phyloP scores from a whole-genome alignment of 2,797 vertebrate species.

The Molossus alvarezi region DNA sequence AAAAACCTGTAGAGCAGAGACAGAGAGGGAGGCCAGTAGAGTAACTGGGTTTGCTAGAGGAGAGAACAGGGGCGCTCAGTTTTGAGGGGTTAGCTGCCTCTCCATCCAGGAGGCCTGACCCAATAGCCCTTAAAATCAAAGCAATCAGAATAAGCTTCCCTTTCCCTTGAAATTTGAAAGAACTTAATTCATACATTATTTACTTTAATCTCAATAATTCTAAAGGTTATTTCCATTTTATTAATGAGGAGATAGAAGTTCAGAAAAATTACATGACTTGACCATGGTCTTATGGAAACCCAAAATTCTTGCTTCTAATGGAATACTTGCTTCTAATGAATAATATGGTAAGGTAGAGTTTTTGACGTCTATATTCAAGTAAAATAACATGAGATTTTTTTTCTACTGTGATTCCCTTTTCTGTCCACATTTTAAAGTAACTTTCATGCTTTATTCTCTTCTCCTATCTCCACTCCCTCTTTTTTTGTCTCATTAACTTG shows the following conservation, averaged over 20 bases:
- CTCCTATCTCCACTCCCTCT: not conserved
- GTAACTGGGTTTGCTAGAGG: not conserved
- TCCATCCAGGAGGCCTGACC: not conserved
- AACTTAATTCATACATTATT: not conserved
- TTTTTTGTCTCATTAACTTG: constrained; percentile 39
- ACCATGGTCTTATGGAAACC: not conserved
- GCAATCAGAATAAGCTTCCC: not conserved
- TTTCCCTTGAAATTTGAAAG: not conserved
- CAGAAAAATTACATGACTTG: constrained; percentile 36
- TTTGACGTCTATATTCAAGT: constrained; percentile 35
- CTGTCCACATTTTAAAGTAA: not conserved
- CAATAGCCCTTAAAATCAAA: not conserved
- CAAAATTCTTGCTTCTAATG: constrained; percentile 14
- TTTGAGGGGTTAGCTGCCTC: not conserved
- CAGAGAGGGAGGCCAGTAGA: not conserved
- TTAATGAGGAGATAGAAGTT: constrained; percentile 5
- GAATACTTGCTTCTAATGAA: constrained; percentile 9
- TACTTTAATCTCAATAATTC: constrained; percentile 25
- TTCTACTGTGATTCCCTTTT: constrained; percentile 23
- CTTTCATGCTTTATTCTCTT: not conserved
- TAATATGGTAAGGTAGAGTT: not conserved
- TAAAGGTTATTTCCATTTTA: constrained; percentile 53
- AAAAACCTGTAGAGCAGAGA: not conserved
- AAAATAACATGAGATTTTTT: not conserved
- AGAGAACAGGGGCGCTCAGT: not conserved